These are phyloP conservation scores for Acronicta aceris DNA, from an alignment of 2,888 invertebrate genomes.

Conservation along the genomic window DNA sequence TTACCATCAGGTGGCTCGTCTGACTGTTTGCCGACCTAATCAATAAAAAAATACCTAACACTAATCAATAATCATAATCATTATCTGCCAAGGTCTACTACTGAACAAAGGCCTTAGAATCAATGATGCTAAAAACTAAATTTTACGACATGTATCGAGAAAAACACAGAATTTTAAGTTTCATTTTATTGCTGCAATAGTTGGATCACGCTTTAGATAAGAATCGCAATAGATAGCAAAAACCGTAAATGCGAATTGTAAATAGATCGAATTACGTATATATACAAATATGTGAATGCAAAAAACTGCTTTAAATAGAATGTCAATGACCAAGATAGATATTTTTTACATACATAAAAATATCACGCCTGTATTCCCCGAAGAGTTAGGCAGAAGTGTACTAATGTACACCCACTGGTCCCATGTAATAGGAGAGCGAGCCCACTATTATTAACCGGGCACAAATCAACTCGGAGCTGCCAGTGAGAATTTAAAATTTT, in stretches of 20 bases:
- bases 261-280: slow-evolving; percentile 13
- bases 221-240: background rate
- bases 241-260: slow-evolving; percentile 6
- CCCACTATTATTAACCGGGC: background rate
- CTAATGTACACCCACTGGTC: too few species aligned
- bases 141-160: slow-evolving; percentile 12
- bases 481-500: too few species aligned
- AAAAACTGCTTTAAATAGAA: slow-evolving; percentile 9
- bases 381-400: too few species aligned
- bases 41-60: too few species aligned
- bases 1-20: too few species aligned
- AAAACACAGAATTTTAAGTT: background rate
- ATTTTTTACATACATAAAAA: too few species aligned
- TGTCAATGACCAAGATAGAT: background rate
- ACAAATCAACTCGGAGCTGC: too few species aligned
- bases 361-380: too few species aligned
- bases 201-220: slow-evolving; percentile 3
- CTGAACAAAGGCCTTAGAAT: background rate
- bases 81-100: too few species aligned
- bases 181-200: slow-evolving; percentile 16
- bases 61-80: too few species aligned
- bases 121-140: background rate
- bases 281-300: slow-evolving; percentile 9
- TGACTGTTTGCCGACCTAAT: too few species aligned
- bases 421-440: background rate